Evolutionary conservation across 2,888 invertebrate species (phyloP), one percentile per base, ranked within the genome.

Genomic region (Xiphydria camelus): DNA sequence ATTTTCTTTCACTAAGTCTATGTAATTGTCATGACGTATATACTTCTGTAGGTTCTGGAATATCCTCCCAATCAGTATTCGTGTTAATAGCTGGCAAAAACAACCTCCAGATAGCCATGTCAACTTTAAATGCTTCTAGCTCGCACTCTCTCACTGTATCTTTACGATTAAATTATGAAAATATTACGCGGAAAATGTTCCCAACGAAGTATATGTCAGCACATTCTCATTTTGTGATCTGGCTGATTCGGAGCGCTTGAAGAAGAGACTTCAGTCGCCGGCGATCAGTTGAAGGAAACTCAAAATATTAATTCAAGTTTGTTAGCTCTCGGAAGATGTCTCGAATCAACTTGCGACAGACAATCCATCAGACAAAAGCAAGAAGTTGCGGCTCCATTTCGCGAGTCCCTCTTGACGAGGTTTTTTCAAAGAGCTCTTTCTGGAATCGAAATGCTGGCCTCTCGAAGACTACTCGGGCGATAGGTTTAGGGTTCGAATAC

Each of bases 61-160:
- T n/a, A n/a, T n/a, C n/a, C n/a, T n/a, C n/a, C n/a, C n/a, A n/a
- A n/a, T n/a, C n/a, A n/a, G n/a, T n/a, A n/a, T n/a, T n/a, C n/a
- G 78, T 95, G n/a, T 77, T 94, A 60, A 83, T 86, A 31, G 86
- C 85, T 14, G 96, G 95, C 0, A 83, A 89, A 47, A 84, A 86
- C 46, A 90, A 91, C 67, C 78, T 94, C 2, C 85, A 86, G 65
- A 87, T 86, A 60, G 94, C 94, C 0, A 83, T 89, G 0, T 96
- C 96, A 0, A 85, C 86, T 0, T 79, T 95, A 1, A 95, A 95
- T 70, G 80, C 85, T 0, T 85, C 86, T 57, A 94, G 94, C 0
- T 94, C 94, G 33, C 80, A 96, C 14, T 94, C n/a, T n/a, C 94
- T 0, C 96, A 97, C 74, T 93, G 92, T 57, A 86, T 96, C 45